These are phyloP conservation scores for Micrastur ruficollis DNA, from an alignment of 2,797 vertebrate species.

Conservation along the genomic window DNA sequence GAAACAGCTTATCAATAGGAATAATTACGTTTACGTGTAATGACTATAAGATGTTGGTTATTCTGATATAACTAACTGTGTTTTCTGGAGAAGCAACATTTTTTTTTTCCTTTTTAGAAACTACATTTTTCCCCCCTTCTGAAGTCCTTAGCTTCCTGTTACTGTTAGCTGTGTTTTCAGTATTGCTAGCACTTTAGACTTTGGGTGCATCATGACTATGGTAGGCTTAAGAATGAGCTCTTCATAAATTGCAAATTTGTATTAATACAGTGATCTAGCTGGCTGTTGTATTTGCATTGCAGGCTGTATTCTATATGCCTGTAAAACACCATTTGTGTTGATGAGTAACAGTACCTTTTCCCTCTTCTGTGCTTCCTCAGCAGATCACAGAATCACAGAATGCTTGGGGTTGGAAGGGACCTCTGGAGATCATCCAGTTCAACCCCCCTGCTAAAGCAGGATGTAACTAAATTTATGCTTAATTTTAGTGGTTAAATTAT, in stretches of 20 bases:
- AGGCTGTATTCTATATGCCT: neutral
- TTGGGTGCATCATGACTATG: neutral
- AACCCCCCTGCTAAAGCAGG: too few species aligned
- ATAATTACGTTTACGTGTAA: neutral
- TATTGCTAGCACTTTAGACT: neutral
- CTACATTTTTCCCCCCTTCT: fast-evolving
- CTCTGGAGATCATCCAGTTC: too few species aligned
- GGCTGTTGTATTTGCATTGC: neutral
- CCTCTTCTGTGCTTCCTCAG: neutral
- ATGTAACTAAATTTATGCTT: neutral
- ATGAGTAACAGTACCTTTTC: neutral
- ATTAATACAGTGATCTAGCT: neutral
- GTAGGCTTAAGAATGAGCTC: neutral
- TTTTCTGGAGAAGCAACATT: neutral
- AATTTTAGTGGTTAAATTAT: neutral
- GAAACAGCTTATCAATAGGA: neutral
- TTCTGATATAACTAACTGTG: neutral
- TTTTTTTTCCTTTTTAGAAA: neutral
- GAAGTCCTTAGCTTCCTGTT: neutral
- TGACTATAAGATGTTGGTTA: neutral
- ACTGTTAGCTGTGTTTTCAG: neutral
- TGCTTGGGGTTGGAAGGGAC: too few species aligned
- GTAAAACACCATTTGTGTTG: neutral
- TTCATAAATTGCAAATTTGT: neutral
- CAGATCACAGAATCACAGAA: too few species aligned